Evolutionary conservation across 2,113 vertebrate genomes (phyloP).

Genomic region (Macrotus californicus): DNA sequence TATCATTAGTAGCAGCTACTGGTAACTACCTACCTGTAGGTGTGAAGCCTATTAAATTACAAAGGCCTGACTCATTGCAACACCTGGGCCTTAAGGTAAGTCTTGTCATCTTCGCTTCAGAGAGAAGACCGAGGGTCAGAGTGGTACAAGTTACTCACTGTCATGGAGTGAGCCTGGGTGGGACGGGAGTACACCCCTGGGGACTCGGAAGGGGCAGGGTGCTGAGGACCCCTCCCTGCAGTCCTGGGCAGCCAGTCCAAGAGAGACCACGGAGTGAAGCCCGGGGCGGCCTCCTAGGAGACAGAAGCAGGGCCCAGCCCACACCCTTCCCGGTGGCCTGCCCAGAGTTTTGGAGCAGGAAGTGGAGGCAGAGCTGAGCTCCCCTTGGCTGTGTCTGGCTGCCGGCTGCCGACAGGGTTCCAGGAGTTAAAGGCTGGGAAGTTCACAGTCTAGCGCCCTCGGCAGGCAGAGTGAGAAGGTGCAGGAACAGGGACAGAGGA

Average conservation of each 20-base stretch:
- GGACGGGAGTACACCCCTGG: background rate
- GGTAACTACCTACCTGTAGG: background rate
- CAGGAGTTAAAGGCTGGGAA: background rate
- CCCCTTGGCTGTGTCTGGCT: background rate
- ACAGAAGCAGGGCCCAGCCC: too few relatives aligned
- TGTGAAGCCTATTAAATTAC: fast-evolving
- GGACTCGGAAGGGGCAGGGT: background rate
- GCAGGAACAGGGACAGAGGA: background rate
- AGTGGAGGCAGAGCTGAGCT: background rate
- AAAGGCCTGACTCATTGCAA: background rate
- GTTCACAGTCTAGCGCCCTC: fast-evolving
- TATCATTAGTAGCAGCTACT: background rate
- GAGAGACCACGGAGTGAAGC: background rate
- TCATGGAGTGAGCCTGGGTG: fast-evolving
- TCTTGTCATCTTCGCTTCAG: background rate
- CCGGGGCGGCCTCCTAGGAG: fast-evolving
- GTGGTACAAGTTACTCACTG: background rate
- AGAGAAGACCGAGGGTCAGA: background rate
- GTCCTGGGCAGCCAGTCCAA: background rate
- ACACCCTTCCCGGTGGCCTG: background rate
- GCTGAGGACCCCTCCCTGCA: background rate
- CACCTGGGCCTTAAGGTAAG: background rate
- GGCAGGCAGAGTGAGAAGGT: background rate
- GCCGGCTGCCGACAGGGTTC: background rate
- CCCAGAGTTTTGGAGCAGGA: background rate